Evolutionary conservation across 1,140 invertebrate species (phyloP).

Genomic region (Ips typographus): DNA sequence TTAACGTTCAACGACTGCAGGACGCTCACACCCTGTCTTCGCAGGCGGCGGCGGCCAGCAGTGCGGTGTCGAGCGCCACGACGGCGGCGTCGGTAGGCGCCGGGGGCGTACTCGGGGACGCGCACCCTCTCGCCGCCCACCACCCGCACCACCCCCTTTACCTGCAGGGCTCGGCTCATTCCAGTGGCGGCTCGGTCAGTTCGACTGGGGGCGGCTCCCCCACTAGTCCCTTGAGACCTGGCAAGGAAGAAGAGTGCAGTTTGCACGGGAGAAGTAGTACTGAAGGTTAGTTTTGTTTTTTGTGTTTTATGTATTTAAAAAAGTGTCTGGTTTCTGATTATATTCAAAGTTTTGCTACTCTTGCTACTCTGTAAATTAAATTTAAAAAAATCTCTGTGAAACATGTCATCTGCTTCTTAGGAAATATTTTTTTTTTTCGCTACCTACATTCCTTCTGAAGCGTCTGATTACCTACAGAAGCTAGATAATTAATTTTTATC

Average conservation of each 20-base stretch:
- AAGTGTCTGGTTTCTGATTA: too few species aligned
- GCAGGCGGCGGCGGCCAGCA: conserved; percentile 36
- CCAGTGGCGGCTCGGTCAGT: conserved; percentile 50
- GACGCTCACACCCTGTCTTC: conserved; percentile 47
- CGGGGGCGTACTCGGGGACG: conserved; percentile 37
- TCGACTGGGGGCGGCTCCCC: conserved; percentile 50
- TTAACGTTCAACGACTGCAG: conserved; percentile 49
- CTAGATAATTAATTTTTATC: too few species aligned
- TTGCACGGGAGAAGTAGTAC: conserved; percentile 59
- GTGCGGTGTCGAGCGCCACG: conserved; percentile 35
- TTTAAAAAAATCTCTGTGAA: too few species aligned
- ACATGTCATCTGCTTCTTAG: too few species aligned
- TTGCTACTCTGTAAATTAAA: too few species aligned
- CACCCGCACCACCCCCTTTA: conserved; percentile 43
- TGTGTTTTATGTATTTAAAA: background rate
- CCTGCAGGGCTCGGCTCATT: conserved; percentile 47
- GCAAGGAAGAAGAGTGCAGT: conserved; percentile 60
- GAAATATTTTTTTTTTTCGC: too few species aligned
- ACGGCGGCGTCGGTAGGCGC: conserved; percentile 36
- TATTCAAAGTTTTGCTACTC: too few species aligned
- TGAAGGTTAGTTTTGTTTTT: conserved; percentile 50
- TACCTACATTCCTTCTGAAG: too few species aligned
- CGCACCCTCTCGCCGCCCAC: conserved; percentile 39
- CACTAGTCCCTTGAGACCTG: conserved; percentile 51
- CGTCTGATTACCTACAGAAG: too few species aligned